Base-by-base conservation (phyloP, 2,888 invertebrate genomes). In the Cinara cedri region DNA sequence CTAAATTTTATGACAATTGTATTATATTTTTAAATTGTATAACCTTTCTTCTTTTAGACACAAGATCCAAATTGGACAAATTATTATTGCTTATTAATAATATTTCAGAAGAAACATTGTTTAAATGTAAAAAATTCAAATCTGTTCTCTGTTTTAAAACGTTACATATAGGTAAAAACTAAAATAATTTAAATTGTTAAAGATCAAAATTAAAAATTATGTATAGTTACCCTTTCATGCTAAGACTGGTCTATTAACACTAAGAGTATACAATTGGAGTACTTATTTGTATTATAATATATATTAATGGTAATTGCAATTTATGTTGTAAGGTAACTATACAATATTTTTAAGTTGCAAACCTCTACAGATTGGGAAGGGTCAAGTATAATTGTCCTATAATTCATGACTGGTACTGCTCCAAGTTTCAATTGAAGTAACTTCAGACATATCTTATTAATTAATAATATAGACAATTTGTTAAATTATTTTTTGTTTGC, bases 381-480 rank as follows among this genome's bases (percentile, higher is more conserved):
- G 19, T 54, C 1, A 54, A 54, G 8, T 9, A 10, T 54, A 54
- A n/a, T 54, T 54, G 19, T 54, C 19, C n/a, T 54, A n/a, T 2
- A 54, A n/a, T n/a, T 10, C 9, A 54, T 54, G 51, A 54, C 51
- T 54, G 51, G 51, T 54, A 54, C 19, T 54, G 51, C 19, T 54
- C 51, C 19, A 8, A 10, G 19, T n/a, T 54, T 54, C 19, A 54
- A n/a, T n/a, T n/a, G 3, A n/a, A 54, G n/a, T 54, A 16, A n/a
- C 10, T 54, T 54, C 9, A 54, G 51, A 54, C 51, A 54, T 54
- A 54, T n/a, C 51, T 54, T 54, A 54, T 54, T n/a, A n/a, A 54
- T 54, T n/a, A 54, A 54, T 54, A 9, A 54, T 54, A 54, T 54
- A 54, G 1, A 54, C 4, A n/a, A 54, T 51, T 51, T n/a, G 51